These are phyloP conservation scores for Adelosebastes latens DNA, from an alignment of 2,797 vertebrate genomes.

Conservation along the genomic window DNA sequence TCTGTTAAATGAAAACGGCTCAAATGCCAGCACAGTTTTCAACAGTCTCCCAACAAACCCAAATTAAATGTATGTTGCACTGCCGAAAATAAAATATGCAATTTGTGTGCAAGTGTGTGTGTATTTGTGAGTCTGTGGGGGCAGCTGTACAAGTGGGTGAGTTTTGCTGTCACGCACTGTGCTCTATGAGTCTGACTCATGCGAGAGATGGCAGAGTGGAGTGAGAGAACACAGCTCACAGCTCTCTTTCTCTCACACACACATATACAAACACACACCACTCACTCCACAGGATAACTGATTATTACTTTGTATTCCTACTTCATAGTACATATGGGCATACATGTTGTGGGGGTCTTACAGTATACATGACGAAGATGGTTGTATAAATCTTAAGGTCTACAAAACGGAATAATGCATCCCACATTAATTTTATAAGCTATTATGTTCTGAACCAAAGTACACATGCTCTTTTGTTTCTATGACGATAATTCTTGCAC, in stretches of 20 bases:
- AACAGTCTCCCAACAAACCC: slow-evolving; percentile 3
- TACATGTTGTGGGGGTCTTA: background rate
- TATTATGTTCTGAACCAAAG: slow-evolving; percentile 15
- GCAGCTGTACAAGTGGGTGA: slow-evolving; percentile 78
- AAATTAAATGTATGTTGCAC: slow-evolving; percentile 42
- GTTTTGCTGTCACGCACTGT: slow-evolving; percentile 75
- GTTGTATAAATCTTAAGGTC: background rate
- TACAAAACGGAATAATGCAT: slow-evolving; percentile 18
- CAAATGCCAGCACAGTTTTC: background rate
- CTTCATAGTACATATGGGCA: background rate
- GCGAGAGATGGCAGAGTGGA: slow-evolving; percentile 56
- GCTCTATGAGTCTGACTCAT: slow-evolving; percentile 74
- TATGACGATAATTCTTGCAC: slow-evolving; percentile 38
- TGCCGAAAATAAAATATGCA: slow-evolving; percentile 32
- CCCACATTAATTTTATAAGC: slow-evolving; percentile 29
- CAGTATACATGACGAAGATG: background rate
- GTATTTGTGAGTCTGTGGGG: slow-evolving; percentile 47
- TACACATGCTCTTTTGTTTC: slow-evolving; percentile 36
- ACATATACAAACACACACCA: slow-evolving; percentile 16
- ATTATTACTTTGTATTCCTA: slow-evolving; percentile 34
- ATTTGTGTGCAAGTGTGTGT: background rate
- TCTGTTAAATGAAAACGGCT: background rate
- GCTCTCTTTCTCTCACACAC: slow-evolving; percentile 20
- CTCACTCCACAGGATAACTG: slow-evolving; percentile 18
- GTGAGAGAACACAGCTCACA: slow-evolving; percentile 65